phyloP scores from a whole-genome alignment of 2,113 vertebrate genomes.

The Aspiorhynchus laticeps region DNA sequence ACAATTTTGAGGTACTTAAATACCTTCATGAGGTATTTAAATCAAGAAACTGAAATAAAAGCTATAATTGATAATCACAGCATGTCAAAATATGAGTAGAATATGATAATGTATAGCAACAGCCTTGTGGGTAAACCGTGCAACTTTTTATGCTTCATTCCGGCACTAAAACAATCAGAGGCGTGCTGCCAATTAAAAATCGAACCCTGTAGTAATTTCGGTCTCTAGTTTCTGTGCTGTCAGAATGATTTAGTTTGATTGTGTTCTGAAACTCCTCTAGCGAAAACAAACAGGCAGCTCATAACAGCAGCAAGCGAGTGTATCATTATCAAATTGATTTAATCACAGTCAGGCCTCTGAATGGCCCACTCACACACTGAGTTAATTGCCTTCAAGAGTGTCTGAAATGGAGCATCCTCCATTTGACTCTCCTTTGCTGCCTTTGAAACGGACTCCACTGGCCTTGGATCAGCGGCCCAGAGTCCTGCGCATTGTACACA shows the following conservation, averaged over 20 bases:
- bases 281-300: conserved; percentile 56
- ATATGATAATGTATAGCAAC: background rate
- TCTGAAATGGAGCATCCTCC: conserved; percentile 43
- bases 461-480: conserved; percentile 18
- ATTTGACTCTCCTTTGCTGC: conserved; percentile 17
- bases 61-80: conserved; percentile 1
- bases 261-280: conserved; percentile 51
- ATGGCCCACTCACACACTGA: conserved; percentile 46
- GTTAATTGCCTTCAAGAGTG: conserved; percentile 51
- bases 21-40: background rate
- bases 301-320: conserved; percentile 48
- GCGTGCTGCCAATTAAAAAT: conserved; percentile 40
- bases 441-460: conserved; percentile 2
- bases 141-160: conserved; percentile 6
- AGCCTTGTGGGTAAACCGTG: background rate
- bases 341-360: conserved; percentile 57
- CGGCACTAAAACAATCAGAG: conserved; percentile 33
- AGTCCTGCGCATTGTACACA: background rate
- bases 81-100: conserved; percentile 23
- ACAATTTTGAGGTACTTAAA: background rate
- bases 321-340: conserved; percentile 62
- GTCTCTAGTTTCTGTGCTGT: conserved; percentile 47
- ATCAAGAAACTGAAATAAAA: conserved; percentile 1
- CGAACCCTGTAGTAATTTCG: conserved; percentile 31
- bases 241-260: conserved; percentile 57